Evolutionary conservation across 2,797 vertebrate species (phyloP), one percentile per base, ranked within the genome.

Genomic region (Hoplostethus atlanticus): DNA sequence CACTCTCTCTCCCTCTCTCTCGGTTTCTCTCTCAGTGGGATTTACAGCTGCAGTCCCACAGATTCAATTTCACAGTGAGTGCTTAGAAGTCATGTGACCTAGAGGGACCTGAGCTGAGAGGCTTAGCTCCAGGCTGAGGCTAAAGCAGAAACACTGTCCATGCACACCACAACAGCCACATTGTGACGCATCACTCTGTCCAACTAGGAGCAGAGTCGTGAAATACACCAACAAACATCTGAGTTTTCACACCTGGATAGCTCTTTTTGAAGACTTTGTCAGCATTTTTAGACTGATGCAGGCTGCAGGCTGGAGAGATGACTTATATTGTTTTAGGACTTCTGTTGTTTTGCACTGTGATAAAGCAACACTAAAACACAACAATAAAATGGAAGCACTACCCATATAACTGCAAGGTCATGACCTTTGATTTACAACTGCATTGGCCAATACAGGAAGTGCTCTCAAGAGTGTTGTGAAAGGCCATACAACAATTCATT

Each of bases 41-140:
- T 84, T 92, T 87, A 90, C 71, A 72, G 87, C 85, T 62, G 77
- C 60, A 25, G 74, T 80, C 81, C 59, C 58, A 54, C 76, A 77
- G 81, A 89, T 90, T 87, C 80, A 84, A 84, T 91, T 92, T 92
- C 85, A 90, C 88, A 87, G 84, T 83, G 87, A 90, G 87, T 86
- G 90, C 87, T 86, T 87, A 72, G 75, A 31, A 38, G 84, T 90
- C 93, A 94, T 79, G 85, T 93, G 93, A 94, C 90, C 77, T 64
- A 71, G 69, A 74, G 63, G 71, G 91, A 90, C 87, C 85, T 89
- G 86, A 89, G 86, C 89, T 84, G 82, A 91, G 90, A 85, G 86
- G 91, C 92, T 93, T 89, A 92, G 70, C 38, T 46, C 40, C 74
- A 59, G 83, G 71, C 77, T 76, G 50, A 79, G 66, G 77, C 84